Evolutionary conservation across 1,140 invertebrate species (phyloP).

Genomic region (Battus philenor): DNA sequence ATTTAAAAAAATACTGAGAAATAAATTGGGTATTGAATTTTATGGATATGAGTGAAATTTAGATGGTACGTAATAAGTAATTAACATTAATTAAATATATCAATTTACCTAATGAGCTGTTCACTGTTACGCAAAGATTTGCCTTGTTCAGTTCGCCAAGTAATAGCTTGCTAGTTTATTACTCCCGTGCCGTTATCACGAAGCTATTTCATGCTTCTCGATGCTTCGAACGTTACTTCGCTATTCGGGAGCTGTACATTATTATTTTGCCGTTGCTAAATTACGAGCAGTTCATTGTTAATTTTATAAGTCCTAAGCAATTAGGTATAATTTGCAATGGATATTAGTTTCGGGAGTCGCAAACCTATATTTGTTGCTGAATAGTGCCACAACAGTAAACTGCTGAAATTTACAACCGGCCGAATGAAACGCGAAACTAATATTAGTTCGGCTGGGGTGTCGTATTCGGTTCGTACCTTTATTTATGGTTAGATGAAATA

Average conservation of each 20-base stretch:
- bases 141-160: constrained; percentile 1
- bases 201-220: constrained; percentile 10
- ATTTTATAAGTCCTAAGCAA: constrained; percentile 13
- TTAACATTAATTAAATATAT: too few species aligned
- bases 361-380: constrained; percentile 40
- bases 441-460: constrained; percentile 40
- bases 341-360: constrained; percentile 28
- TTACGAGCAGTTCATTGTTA: constrained; percentile 16
- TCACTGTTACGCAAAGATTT: constrained; percentile 1
- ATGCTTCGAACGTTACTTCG: constrained; percentile 6
- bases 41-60: too few species aligned
- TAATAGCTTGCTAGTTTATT: constrained; percentile 9
- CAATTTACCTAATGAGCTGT: too few species aligned
- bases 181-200: constrained; percentile 3
- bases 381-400: constrained; percentile 47
- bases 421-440: constrained; percentile 50
- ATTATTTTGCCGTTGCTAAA: constrained; percentile 7
- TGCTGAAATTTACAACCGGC: constrained; percentile 42
- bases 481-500: constrained; percentile 21
- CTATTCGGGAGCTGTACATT: not conserved
- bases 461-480: constrained; percentile 18
- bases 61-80: too few species aligned
- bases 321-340: constrained; percentile 21
- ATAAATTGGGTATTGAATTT: too few species aligned
- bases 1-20: too few species aligned